Evolutionary conservation across 37 sponge, comb jelly and placozoan species (phyloP).

Genomic region (Beroe forskalii): DNA sequence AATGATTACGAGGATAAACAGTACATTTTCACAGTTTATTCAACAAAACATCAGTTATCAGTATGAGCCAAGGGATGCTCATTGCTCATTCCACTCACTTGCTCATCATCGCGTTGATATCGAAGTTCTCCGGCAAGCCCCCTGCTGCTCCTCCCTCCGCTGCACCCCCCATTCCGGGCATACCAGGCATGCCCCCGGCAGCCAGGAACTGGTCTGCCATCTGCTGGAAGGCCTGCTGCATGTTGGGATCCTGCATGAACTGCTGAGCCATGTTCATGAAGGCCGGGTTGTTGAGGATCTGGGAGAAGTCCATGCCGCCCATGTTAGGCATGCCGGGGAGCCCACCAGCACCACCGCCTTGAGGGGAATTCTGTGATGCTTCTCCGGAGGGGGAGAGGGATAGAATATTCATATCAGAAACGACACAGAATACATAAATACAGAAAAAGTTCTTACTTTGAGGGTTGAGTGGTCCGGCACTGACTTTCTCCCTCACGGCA

Average conservation of each 20-base stretch:
- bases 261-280: constrained; percentile 66
- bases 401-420: too few species aligned
- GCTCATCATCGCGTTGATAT: constrained; percentile 58
- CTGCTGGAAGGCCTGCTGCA: background rate
- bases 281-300: constrained; percentile 63
- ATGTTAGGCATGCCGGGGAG: constrained; percentile 36
- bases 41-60: too few species aligned
- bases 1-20: too few species aligned
- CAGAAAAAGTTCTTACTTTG: background rate
- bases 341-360: too few species aligned
- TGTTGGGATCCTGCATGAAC: constrained; percentile 64
- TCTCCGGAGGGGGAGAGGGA: too few species aligned
- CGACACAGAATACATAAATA: too few species aligned
- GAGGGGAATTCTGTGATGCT: too few species aligned
- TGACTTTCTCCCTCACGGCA: constrained; percentile 50
- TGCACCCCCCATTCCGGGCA: background rate
- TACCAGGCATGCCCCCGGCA: background rate
- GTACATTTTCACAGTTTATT: too few species aligned
- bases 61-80: too few species aligned
- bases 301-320: constrained; percentile 57
- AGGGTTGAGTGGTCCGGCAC: constrained; percentile 44
- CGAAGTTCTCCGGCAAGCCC: background rate
- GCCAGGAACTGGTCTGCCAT: constrained; percentile 61
- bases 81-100: too few species aligned
- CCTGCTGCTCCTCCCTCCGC: background rate